Base-by-base conservation (phyloP, 2,888 invertebrate genomes). In the Dioctria linearis region DNA sequence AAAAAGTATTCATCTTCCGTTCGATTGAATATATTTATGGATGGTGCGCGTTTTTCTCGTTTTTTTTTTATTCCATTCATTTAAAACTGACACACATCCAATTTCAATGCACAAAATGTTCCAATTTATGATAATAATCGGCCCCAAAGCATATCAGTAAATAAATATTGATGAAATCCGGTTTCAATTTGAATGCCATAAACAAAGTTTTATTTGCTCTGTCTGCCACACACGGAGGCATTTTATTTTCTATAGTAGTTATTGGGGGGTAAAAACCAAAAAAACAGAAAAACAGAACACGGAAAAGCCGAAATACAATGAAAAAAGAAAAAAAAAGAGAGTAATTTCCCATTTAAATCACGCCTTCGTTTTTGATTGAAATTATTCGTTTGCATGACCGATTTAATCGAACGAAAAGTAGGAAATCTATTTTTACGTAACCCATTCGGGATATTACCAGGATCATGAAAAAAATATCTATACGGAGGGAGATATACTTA, bases 121-220 rank as follows among this genome's bases (percentile, higher is more conserved):
- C 39, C 69, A 69, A 69, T 69, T 51, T 69, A 69, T 69, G 51
- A 69, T 69, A 69, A 69, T 69, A 69, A 69, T 69, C 69, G 51
- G 25, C 9, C 11, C 25, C 51, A 25, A 25, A 25, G 25, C 25
- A 8, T 51, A 69, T 11, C 69, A 51, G 49, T 49, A 39, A 69
- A 54, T 54, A 54, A 46, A 54, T 69, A 51, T 51, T n/a, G 69
- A 54, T 69, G 37, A 69, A 69, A 69, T 65, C 65, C 65, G 37
- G 49, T 69, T 51, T 69, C 51, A 51, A 69, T 69, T 69, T 69
- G 49, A 51, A 39, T 69, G 25, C 8, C 25, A 69, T 69, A 69
- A 69, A 69, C 69, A 69, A 69, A 51, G 37, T 69, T 69, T 69
- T 54, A 54, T 54, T 54, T 51, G n/a, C 54, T 49, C 49, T 49